phyloP scores from a whole-genome alignment of 2,113 vertebrate species.

The Camarhynchus parvulus region DNA sequence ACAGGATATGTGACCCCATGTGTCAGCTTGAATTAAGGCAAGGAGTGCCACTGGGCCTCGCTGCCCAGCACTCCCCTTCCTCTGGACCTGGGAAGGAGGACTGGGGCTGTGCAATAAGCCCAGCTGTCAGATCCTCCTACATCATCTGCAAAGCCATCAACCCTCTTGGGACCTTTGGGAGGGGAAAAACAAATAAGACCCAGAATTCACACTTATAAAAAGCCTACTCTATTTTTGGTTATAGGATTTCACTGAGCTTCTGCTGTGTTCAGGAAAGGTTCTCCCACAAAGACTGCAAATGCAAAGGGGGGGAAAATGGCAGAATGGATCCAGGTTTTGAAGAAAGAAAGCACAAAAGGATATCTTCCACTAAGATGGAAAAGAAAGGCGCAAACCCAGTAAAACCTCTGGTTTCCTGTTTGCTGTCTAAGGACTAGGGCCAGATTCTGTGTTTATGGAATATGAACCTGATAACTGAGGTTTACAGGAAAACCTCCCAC shows the following conservation, averaged over 20 bases:
- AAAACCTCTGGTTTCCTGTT: not conserved
- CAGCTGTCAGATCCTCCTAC: constrained; percentile 15
- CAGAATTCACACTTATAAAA: not conserved
- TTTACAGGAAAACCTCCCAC: not conserved
- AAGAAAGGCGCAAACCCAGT: not conserved
- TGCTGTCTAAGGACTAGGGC: not conserved
- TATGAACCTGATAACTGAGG: not conserved
- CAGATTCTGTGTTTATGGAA: not conserved
- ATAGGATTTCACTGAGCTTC: not conserved
- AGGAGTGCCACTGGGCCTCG: not conserved
- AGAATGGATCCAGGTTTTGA: not conserved
- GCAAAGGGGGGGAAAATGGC: not conserved
- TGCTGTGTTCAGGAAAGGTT: not conserved
- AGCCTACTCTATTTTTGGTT: not conserved
- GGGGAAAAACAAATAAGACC: not conserved
- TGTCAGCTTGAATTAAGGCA: not conserved
- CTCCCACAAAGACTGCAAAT: not conserved
- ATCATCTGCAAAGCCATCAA: not conserved
- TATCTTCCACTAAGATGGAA: not conserved
- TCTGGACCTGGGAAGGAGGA: not conserved
- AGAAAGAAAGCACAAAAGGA: not conserved
- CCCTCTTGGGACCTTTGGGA: not conserved
- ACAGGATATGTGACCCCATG: fast-evolving
- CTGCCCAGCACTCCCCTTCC: not conserved
- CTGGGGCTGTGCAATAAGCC: not conserved